These are phyloP conservation scores for Anaspis maculata DNA, from an alignment of 2,888 invertebrate species.

Conservation along the genomic window DNA sequence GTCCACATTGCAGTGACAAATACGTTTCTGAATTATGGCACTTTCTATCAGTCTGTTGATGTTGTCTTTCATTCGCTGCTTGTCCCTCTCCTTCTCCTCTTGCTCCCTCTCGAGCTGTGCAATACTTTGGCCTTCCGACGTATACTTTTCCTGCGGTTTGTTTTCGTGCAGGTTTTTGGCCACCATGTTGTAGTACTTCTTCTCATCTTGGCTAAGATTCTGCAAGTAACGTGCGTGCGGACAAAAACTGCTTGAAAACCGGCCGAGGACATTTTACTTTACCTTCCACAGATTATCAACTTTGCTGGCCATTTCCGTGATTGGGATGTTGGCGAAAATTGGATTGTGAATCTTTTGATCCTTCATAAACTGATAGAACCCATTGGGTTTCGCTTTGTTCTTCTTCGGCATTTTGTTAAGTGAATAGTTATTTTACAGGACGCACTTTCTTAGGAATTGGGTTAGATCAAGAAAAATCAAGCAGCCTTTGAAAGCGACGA, in stretches of 20 bases:
- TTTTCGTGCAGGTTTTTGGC: too few species aligned
- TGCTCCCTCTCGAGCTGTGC: not conserved
- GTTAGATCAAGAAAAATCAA: too few species aligned
- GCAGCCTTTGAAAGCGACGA: too few species aligned
- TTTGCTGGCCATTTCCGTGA: not conserved
- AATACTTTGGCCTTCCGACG: not conserved
- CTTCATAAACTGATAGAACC: constrained; percentile 2
- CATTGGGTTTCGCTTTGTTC: constrained; percentile 1
- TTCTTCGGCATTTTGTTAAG: too few species aligned
- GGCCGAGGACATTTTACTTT: not conserved
- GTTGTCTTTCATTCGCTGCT: not conserved
- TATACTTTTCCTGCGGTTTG: not conserved
- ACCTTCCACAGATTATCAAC: not conserved
- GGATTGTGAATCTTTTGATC: too few species aligned
- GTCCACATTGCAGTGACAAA: not conserved
- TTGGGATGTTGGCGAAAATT: constrained; percentile 2
- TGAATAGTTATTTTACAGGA: too few species aligned
- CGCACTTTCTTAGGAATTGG: too few species aligned
- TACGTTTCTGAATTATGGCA: not conserved
- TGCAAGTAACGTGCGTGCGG: not conserved
- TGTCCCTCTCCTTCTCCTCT: not conserved
- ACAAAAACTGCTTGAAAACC: too few species aligned
- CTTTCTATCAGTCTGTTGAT: not conserved
- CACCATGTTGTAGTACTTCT: too few species aligned
- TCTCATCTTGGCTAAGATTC: not conserved